A percentile compares a stretch with the other conserved stretches of the same genome.
Conservation (phyloP, 2,113 vertebrate genomes). For the Tautogolabrus adspersus region DNA sequence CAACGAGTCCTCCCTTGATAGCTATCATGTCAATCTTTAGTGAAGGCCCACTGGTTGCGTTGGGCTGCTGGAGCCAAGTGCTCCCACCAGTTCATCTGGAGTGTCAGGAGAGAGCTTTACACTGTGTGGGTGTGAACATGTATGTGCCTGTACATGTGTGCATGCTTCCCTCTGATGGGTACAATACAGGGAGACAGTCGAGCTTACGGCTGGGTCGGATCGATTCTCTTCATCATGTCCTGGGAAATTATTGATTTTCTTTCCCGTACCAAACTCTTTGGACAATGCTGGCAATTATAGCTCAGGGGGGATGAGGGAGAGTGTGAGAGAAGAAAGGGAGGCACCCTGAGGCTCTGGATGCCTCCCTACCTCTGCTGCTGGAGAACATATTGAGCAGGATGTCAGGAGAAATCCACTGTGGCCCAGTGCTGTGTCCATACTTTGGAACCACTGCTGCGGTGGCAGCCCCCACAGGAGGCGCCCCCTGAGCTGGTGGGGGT, state of each 20-base stretch:
- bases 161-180: neutral
- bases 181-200: conserved; percentile 29
- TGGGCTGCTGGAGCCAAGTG: conserved; percentile 16
- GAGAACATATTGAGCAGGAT: neutral
- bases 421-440: neutral
- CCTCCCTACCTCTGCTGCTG: neutral
- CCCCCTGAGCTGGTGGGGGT: too few species aligned
- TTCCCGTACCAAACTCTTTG: conserved; percentile 20
- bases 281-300: conserved; percentile 48
- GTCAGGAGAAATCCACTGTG: neutral
- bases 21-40: conserved; percentile 65
- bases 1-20: conserved; percentile 48
- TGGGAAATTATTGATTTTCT: conserved; percentile 67
- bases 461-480: too few species aligned
- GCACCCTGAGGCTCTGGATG: neutral
- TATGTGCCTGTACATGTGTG: neutral
- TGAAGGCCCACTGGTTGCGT: conserved; percentile 32
- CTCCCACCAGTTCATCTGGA: neutral
- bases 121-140: neutral
- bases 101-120: conserved; percentile 27
- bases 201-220: conserved; percentile 35
- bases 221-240: conserved; percentile 57
- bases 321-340: conserved; percentile 18
- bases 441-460: too few species aligned
- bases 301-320: neutral